Evolutionary conservation across 2,113 vertebrate species (phyloP), one percentile per base, ranked within the genome.

Genomic region (Meleagris gallopavo): DNA sequence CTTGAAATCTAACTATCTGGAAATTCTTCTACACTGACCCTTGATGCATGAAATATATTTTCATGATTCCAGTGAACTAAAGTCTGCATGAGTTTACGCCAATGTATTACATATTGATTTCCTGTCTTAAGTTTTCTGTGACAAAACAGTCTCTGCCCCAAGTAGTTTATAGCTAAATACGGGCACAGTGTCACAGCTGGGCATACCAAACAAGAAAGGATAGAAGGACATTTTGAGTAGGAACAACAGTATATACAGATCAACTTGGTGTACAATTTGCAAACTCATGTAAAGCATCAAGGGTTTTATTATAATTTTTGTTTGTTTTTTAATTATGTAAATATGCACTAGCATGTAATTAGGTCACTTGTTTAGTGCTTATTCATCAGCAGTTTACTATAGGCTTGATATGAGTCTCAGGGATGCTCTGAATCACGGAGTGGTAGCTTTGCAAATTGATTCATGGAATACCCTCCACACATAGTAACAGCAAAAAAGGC

Each of bases 371-470:
- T 45, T 48, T 80, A 73, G 40, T 65, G 48, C 48, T 87, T 75
- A 82, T 54, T 90, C 45, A 72, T 46, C 65, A 38, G 30, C 17
- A 52, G 10, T 69, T 90, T 78, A 43, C 50, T 60, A 20, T 9
- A 60, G 34, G 58, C 89, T 66, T 89, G 36, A 45, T 32, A 72
- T 2, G 34, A 45, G 79, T 65, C 92, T 90, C 58, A 89, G 40
- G 55, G 21, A 66, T 34, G 52, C 76, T 41, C 67, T 58, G 48
- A 40, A 82, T 60, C 66, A 76, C 0, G 1, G 73, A 67, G 69
- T 13, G 13, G 70, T 50, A 87, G 81, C 78, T 94, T 89, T 83
- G 48, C 36, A 90, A 86, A 90, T 16, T 92, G n/a, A 70, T 70
- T 90, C 77, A 86, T 0, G 0, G 41, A 87, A 82, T 58, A 86